Evolutionary conservation across 2,797 vertebrate genomes (phyloP), one percentile per base, ranked within the genome.

Genomic region (Loriculus beryllinus): DNA sequence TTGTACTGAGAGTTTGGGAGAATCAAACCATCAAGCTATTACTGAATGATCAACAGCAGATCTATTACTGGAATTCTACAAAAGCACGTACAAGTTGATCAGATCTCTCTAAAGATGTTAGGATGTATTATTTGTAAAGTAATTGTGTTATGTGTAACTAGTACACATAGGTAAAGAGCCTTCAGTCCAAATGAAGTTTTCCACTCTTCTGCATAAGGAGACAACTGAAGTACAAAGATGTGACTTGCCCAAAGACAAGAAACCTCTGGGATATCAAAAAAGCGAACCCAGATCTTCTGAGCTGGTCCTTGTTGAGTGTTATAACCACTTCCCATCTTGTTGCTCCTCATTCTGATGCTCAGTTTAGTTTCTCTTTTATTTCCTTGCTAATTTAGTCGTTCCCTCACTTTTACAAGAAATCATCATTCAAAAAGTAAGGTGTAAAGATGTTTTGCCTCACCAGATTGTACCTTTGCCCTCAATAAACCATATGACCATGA

Each of bases 351-450:
- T 43, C 70, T 76, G 49, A 59, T 79, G 80, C 91, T 88, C 31
- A 45, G 31, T 76, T 51, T 70, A 93, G 59, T 90, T 96, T 96
- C 93, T 54, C 82, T 96, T 96, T 95, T 93, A 76, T 69, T 90
- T 97, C 45, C 92, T 92, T 37, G 59, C 76, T 71, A 95, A 91
- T 88, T 93, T 93, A 95, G 68, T 74, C 47, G 51, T 97, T 93
- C 78, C 35, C 59, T 96, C 92, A 95, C 72, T 95, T 88, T 97
- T 94, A 96, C 89, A 95, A 95, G 95, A 97, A 97, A 63, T 83
- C 69, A 64, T 65, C 81, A 64, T 40, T 88, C 72, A 1, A 65
- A 31, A 77, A 75, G 31, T 72, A 70, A 82, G 16, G 35, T 17
- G 63, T 86, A 96, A 96, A 92, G 77, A 96, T 70, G 69, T 57